phyloP scores from a whole-genome alignment of 30 jellyfish, hydroid and myxozoan species.

The Cassiopea andromeda region DNA sequence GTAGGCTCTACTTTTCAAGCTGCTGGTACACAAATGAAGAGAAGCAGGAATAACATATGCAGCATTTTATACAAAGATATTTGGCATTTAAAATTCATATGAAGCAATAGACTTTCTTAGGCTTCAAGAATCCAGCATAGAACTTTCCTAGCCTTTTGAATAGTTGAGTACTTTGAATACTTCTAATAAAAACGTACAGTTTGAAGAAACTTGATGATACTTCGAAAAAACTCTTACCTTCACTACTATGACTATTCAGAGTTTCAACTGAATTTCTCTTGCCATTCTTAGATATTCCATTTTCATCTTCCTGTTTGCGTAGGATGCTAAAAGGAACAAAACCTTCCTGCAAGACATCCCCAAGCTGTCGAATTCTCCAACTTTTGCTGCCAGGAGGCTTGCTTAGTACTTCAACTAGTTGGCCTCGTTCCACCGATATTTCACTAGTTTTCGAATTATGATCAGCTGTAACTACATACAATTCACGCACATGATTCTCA shows the following conservation, averaged over 20 bases:
- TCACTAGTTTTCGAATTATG: conserved; percentile 81
- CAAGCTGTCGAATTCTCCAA: conserved; percentile 92
- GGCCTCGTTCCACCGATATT: conserved; percentile 83
- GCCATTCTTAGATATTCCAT: conserved; percentile 48
- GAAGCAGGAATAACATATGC: too few species aligned
- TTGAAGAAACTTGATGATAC: too few species aligned
- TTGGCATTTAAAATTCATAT: too few species aligned
- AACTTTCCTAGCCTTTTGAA: too few species aligned
- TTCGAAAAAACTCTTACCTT: conserved; percentile 58
- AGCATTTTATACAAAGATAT: too few species aligned
- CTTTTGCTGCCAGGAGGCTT: conserved; percentile 96
- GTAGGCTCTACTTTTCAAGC: too few species aligned
- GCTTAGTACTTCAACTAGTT: conserved; percentile 87
- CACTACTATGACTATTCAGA: conserved; percentile 97
- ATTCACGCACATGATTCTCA: conserved; percentile 65
- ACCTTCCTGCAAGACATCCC: conserved; percentile 88
- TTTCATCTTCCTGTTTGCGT: conserved; percentile 77
- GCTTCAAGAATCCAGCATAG: too few species aligned
- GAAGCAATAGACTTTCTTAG: too few species aligned
- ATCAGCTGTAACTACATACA: conserved; percentile 72
- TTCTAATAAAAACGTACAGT: too few species aligned
- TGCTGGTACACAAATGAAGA: too few species aligned
- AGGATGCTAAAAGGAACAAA: conserved; percentile 78
- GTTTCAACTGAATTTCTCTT: conserved; percentile 90
- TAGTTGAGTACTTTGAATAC: too few species aligned